Evolutionary conservation across 2,797 vertebrate genomes (phyloP).

Genomic region (Falco peregrinus): DNA sequence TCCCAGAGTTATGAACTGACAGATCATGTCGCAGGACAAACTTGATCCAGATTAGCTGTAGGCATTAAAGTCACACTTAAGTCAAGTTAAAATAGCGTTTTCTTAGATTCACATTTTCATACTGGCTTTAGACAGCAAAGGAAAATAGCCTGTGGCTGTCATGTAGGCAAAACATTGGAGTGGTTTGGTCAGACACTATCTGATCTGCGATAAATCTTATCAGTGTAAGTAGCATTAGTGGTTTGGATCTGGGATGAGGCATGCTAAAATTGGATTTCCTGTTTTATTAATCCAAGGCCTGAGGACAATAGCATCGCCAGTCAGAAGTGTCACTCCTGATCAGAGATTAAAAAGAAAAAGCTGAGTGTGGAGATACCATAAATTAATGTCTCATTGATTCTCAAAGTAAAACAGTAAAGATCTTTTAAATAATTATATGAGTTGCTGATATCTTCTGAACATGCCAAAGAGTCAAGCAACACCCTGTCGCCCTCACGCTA

Average conservation of each 20-base stretch:
- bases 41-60: background rate
- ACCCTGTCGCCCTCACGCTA: background rate
- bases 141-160: background rate
- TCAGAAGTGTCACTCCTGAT: background rate
- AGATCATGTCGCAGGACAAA: background rate
- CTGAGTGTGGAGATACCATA: background rate
- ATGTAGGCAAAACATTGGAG: background rate
- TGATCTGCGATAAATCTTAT: background rate
- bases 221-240: background rate
- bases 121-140: background rate
- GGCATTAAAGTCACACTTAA: background rate
- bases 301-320: background rate
- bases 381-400: background rate
- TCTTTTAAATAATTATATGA: background rate
- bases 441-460: background rate
- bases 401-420: background rate
- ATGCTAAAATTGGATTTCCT: constrained; percentile 4
- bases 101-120: background rate
- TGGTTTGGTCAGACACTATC: background rate
- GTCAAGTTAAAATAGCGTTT: background rate
- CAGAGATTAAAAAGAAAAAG: background rate
- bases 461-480: background rate
- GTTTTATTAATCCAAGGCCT: background rate
- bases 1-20: background rate
- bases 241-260: background rate